These are phyloP conservation scores for Rhinogobio ventralis DNA, from an alignment of 2,797 vertebrate genomes.

Conservation along the genomic window DNA sequence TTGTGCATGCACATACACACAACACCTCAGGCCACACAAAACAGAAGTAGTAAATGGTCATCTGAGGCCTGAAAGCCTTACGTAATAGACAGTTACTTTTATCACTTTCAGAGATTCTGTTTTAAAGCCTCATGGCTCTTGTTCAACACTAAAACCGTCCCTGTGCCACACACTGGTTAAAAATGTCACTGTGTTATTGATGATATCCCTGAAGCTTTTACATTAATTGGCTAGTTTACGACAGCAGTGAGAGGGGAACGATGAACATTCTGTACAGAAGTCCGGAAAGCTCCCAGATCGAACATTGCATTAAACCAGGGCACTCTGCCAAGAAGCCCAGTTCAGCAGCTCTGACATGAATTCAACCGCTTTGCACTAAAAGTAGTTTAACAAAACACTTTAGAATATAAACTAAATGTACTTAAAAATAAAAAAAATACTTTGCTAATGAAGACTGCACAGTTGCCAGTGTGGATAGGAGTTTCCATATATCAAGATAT, in stretches of 20 bases:
- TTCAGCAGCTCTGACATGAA: constrained; percentile 49
- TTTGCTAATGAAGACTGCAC: constrained; percentile 5
- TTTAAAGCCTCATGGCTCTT: constrained; percentile 66
- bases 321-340: constrained; percentile 54
- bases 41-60: constrained; percentile 24
- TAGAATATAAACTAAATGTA: constrained; percentile 3
- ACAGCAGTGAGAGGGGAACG: constrained; percentile 59
- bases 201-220: constrained; percentile 72
- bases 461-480: neutral
- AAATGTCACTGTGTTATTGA: constrained; percentile 68
- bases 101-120: constrained; percentile 39
- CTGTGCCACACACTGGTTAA: constrained; percentile 42
- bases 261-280: constrained; percentile 56
- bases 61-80: constrained; percentile 43
- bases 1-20: neutral
- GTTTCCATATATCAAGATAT: neutral
- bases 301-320: constrained; percentile 63
- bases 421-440: neutral
- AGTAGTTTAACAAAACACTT: neutral
- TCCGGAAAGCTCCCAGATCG: constrained; percentile 64
- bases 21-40: constrained; percentile 14
- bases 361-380: constrained; percentile 31
- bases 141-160: constrained; percentile 65
- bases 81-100: constrained; percentile 41
- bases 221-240: constrained; percentile 73